Base-by-base conservation (phyloP, 2,888 invertebrate species). In the Cosmia trapezina region DNA sequence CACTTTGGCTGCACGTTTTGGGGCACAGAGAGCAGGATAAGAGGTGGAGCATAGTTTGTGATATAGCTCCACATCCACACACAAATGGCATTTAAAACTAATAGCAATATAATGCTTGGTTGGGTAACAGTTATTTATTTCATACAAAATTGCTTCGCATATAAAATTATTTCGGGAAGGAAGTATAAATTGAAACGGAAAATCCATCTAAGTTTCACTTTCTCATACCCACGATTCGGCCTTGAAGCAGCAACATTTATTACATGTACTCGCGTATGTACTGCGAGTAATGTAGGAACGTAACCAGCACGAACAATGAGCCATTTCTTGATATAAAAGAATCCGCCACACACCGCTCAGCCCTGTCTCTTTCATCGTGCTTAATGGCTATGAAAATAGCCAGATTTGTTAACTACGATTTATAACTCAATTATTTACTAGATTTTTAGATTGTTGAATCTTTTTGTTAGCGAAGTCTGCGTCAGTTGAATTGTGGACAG, bases 311-410 rank as follows among this genome's bases (percentile, higher is more conserved):
- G 70, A 86, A 84, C 83, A 86, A 87, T 84, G 79, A 79, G 77
- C 83, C 76, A 86, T 86, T 83, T 82, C 79, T 83, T 77, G 80
- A 80, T 81, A 73, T 84, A 81, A 85, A 87, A 85, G 82, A 85
- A 86, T 81, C 81, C 71, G 73, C 72, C 53, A 17, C 41, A 19
- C 51, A 33, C 71, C 63, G 60, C 53, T 67, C 76, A 81, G 70
- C 65, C 74, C 83, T 75, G 79, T 80, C 79, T 78, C 86, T 84
- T 85, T 78, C 82, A 84, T 81, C 59, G 83, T 86, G 87, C 72
- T 87, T 86, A 88, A 86, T 88, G 85, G 83, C 81, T 85, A 83
- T 77, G 86, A 83, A 88, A 87, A 89, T 82, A 68, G 73, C 56
- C 66, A 70, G 74, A 85, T 85, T 84, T 83, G 87, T 80, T 83